These are phyloP conservation scores for Schizopygopsis pylzovi DNA, from an alignment of 2,797 vertebrate genomes.

Conservation along the genomic window DNA sequence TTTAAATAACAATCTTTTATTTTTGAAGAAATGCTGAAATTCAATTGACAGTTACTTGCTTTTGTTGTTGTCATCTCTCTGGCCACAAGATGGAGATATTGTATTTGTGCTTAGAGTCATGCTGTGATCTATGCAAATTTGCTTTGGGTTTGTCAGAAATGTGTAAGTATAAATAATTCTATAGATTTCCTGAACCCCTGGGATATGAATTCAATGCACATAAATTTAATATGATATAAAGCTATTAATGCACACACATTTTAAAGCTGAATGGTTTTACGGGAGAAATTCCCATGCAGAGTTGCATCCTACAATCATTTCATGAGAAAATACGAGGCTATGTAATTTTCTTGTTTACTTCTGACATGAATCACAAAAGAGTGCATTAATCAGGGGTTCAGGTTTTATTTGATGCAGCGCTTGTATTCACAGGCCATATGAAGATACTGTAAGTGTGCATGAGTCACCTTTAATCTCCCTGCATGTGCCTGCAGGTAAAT, in stretches of 20 bases:
- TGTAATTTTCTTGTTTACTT: background rate
- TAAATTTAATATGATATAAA: background rate
- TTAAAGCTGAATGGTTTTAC: background rate
- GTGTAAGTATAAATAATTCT: background rate
- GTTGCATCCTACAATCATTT: background rate
- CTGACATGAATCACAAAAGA: constrained; percentile 9
- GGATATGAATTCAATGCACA: background rate
- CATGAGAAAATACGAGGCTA: background rate
- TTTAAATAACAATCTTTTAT: background rate
- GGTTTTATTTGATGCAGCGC: constrained; percentile 5
- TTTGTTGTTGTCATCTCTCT: background rate
- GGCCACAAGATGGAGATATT: constrained; percentile 55
- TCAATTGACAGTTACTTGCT: background rate
- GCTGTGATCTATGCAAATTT: background rate
- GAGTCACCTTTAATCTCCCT: constrained; percentile 58
- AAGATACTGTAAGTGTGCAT: constrained; percentile 51
- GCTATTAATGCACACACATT: background rate
- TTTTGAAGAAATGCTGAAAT: background rate
- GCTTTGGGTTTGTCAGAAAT: background rate
- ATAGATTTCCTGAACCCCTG: background rate
- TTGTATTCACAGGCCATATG: constrained; percentile 49
- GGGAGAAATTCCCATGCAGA: background rate
- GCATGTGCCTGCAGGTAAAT: constrained; percentile 54
- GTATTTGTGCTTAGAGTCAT: constrained; percentile 4
- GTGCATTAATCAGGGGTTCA: constrained; percentile 23